Percentiles rank a stretch among this genome's conserved stretches.
phyloP scores from a whole-genome alignment of 2,797 vertebrate species.

The Gallinago stenura region DNA sequence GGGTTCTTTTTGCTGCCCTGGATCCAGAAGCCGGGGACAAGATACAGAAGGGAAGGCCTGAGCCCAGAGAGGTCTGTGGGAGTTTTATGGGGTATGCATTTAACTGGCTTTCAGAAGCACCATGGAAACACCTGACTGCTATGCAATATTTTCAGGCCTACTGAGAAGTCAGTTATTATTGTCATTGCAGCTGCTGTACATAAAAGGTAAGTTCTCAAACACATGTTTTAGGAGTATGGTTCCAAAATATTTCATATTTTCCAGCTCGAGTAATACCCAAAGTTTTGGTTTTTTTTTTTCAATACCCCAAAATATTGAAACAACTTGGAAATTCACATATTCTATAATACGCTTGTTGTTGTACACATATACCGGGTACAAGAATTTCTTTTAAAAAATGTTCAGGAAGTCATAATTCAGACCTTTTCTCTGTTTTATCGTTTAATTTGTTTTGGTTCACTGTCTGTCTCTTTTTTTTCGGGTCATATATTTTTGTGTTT shows the following conservation, averaged over 20 bases:
- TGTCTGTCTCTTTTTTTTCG: not conserved
- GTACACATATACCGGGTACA: not conserved
- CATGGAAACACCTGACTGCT: not conserved
- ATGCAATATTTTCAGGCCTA: not conserved
- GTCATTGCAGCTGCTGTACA: not conserved
- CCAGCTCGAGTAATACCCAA: not conserved
- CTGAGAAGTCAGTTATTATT: not conserved
- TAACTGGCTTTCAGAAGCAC: not conserved
- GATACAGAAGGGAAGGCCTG: not conserved
- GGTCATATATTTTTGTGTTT: not conserved
- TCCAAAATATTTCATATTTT: not conserved
- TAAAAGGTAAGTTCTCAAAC: not conserved
- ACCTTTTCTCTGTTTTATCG: not conserved
- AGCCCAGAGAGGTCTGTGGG: not conserved
- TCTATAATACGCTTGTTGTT: not conserved
- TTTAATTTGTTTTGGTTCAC: not conserved
- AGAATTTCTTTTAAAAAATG: not conserved
- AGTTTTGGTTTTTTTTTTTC: not conserved
- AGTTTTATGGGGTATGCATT: not conserved
- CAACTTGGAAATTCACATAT: not conserved
- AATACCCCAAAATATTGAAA: not conserved
- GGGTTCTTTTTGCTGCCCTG: not conserved
- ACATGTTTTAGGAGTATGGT: not conserved
- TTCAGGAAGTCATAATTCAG: not conserved
- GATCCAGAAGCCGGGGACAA: not conserved